Evolutionary conservation across 1,140 invertebrate species (phyloP), one percentile per base, ranked within the genome.

Genomic region (Drosophila watanabei): DNA sequence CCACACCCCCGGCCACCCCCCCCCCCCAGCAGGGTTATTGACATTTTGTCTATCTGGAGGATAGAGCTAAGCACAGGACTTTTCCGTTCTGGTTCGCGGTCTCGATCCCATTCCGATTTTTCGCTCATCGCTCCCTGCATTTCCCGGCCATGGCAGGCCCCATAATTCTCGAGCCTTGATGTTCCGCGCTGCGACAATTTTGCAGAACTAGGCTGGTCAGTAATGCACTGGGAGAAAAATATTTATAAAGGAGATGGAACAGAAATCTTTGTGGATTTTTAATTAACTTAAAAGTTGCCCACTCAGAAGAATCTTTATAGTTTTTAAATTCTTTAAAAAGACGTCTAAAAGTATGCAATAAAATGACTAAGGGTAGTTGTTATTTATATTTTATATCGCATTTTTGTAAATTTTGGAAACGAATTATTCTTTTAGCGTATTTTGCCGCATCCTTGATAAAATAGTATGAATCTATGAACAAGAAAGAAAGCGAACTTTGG

Each of bases 91-190:
- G 11, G 46, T 35, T 51, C 37, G 20, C 13, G 18, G 32, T 48
- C 41, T 14, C 24, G 33, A 20, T 62, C 32, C 62, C 30, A 66
- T 35, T 45, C 41, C 62, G 32, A 56, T 69, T 56, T 54, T 24
- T 14, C 43, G 10, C 20, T 37, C 59, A 24, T 9, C 51, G n/a
- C 24, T 39, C 33, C 9, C 13, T 39, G 66, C 35, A 65, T 61
- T 71, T 71, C 39, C 68, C 49, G 39, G 24, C 18, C 37, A 60
- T 24, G 66, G 24, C 66, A 43, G 49, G 30, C 35, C 62, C 62
- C 54, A 70, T 75, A 81, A 77, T 85, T 84, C 65, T 69, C 78
- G 58, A 35, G 64, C 64, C 81, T 82, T 85, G 82, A 85, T 86
- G 86, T 82, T 85, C 60, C 73, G 64, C 64, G 79, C 75, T 60